Evolutionary conservation across 2,113 vertebrate species (phyloP), one percentile per base, ranked within the genome.

Genomic region (Tretioscincus oriximinensis): DNA sequence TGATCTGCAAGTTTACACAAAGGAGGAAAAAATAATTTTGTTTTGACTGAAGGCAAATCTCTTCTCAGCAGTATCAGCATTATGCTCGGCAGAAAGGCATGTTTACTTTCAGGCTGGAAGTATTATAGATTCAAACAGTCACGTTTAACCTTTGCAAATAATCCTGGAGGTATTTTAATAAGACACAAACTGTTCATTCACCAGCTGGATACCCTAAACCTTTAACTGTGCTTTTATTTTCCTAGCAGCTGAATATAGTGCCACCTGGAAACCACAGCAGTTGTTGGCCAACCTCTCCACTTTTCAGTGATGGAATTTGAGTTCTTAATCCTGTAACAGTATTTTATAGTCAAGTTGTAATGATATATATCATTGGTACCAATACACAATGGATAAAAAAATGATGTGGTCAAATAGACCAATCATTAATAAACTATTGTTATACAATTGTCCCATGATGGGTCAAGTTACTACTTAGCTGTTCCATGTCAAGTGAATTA

Each of bases 111-210:
- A 64, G 58, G 58, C 81, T 70, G n/a, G 22, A 64, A 35, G 54
- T 58, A 51, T 77, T 77, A 20, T 67, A 35, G 41, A 82, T 77
- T 76, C 66, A 77, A 82, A 82, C 45, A 63, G 31, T 71, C 66
- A 63, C 49, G 60, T 58, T 71, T 77, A 77, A 71, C 81, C 74
- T 71, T 71, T 82, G 58, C n/a, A 82, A 64, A 76, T 64, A 76
- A 77, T 76, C 58, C 66, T 71, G 64, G 16, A 58, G 81, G n/a
- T 76, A 76, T 77, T 82, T 77, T 76, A 81, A 69, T 69, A 82
- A 71, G 54, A 31, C 66, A 71, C 54, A 77, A 77, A 64, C 54
- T 82, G 58, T 77, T 82, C 54, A 49, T 71, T n/a, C n/a, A 71
- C 54, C 41, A 49, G 28, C 65, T 76, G 65, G 65, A 81, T 63